Conservation (phyloP, 2,888 invertebrate species). For the Homarus gammarus region DNA sequence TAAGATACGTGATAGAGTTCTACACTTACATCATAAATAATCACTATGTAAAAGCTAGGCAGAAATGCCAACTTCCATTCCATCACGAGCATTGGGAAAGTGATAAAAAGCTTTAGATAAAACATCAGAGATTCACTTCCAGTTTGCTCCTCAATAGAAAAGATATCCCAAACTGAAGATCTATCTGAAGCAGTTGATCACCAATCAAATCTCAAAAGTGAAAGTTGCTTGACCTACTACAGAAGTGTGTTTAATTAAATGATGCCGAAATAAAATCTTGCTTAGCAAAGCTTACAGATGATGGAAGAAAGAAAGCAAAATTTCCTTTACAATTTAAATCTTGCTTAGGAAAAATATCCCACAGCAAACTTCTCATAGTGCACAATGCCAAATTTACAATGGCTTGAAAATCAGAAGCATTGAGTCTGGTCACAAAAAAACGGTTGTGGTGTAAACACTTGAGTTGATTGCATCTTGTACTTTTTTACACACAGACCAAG, state of each 20-base stretch:
- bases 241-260: not conserved
- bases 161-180: slow-evolving; percentile 25
- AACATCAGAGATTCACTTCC: not conserved
- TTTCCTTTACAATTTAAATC: slow-evolving; percentile 47
- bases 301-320: slow-evolving; percentile 55
- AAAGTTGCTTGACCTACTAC: slow-evolving; percentile 1
- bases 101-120: not conserved
- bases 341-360: slow-evolving; percentile 36
- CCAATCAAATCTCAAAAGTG: not conserved
- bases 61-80: slow-evolving; percentile 67
- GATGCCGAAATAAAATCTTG: slow-evolving; percentile 8
- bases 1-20: slow-evolving; percentile 67
- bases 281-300: slow-evolving; percentile 44
- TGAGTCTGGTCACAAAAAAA: not conserved
- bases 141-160: slow-evolving; percentile 23
- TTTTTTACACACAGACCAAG: not conserved
- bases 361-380: slow-evolving; percentile 8
- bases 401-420: slow-evolving; percentile 14
- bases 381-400: not conserved
- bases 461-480: not conserved
- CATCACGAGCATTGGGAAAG: slow-evolving; percentile 46
- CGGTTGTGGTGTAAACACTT: slow-evolving; percentile 12
- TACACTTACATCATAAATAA: slow-evolving; percentile 71
- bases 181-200: slow-evolving; percentile 12
- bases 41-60: slow-evolving; percentile 69